Percentiles rank a stretch among this genome's conserved stretches.
Conservation (phyloP, 2,797 vertebrate genomes). For the Columba guinea region DNA sequence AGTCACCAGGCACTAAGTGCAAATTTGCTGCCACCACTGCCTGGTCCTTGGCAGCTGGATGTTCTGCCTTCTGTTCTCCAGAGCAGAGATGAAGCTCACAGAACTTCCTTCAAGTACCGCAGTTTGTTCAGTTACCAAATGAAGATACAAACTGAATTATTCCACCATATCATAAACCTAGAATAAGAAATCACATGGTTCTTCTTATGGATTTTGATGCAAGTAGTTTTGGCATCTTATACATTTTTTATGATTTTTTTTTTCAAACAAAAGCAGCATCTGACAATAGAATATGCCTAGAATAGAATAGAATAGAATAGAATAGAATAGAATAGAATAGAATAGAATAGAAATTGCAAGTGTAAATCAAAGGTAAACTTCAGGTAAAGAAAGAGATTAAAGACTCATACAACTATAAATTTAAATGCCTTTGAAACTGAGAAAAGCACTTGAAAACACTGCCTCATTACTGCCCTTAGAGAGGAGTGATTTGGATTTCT, state of each 20-base stretch:
- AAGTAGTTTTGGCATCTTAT: conserved; percentile 34
- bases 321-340: too few relatives aligned
- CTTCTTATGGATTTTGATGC: conserved; percentile 9
- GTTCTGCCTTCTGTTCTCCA: not conserved
- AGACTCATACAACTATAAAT: conserved; percentile 15
- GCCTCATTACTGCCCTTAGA: not conserved
- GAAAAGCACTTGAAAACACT: not conserved
- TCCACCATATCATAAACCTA: not conserved
- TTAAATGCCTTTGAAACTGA: conserved; percentile 47
- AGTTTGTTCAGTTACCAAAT: not conserved
- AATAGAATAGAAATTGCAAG: too few relatives aligned
- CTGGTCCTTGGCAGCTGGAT: not conserved
- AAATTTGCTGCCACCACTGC: not conserved
- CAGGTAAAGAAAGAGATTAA: conserved; percentile 43
- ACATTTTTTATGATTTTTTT: not conserved
- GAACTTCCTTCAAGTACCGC: not conserved
- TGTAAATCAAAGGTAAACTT: conserved; percentile 56
- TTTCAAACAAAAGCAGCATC: conserved; percentile 21
- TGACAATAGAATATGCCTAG: conserved; percentile 18
- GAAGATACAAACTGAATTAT: not conserved
- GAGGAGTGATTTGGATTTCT: not conserved
- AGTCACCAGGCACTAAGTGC: not conserved
- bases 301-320: too few relatives aligned
- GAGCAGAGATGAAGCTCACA: not conserved
- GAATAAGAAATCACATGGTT: conserved; percentile 36